Base-by-base conservation (phyloP, 2,797 vertebrate genomes). In the Hippopotamyrus pictus region DNA sequence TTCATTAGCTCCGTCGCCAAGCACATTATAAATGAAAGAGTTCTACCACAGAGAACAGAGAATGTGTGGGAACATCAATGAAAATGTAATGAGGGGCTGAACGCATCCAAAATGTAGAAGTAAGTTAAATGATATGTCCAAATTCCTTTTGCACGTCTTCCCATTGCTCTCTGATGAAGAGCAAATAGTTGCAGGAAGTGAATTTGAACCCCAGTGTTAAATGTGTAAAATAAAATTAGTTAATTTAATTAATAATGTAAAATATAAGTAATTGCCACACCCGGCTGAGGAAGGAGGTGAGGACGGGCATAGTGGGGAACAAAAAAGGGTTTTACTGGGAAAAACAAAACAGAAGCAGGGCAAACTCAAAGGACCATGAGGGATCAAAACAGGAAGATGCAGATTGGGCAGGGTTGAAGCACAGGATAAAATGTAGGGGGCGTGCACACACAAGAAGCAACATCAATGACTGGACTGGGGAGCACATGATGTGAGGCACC, bases 21-120 rank as follows among this genome's bases (percentile, higher is more conserved):
- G 76, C 29, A 83, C 88, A 84, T 89, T 89, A 62, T 89, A 83
- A 59, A 88, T 6, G 50, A 88, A 83, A 59, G 19, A 88, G 37
- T 46, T 88, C 88, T 51, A 73, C 22, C 53, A 22, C 0, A 62
- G 86, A 69, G 11, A 69, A 37, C 5, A 11, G 44, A 1, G 3
- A 41, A 19, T 19, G 53, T 54, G 53, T 54, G 53, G 53, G 53
- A 54, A 54, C 53, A 19, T 54, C 53, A 54, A 54, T 54, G 17
- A 54, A 54, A 54, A 54, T 54, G 4, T 54, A 54, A 54, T 0
- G 5, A 19, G 17, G 5, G 17, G 53, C 53, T 54, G 53, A 54
- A 54, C 17, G 2, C 53, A 54, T 54, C 53, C 17, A 54, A 54
- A 54, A 54, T 54, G 53, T n/a, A 57, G 53, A n/a, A 57, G 0